A percentile compares a stretch with the other conserved stretches of the same genome.
Evolutionary conservation across 2,888 invertebrate genomes (phyloP).

Genomic region (Dryadula phaetusa): DNA sequence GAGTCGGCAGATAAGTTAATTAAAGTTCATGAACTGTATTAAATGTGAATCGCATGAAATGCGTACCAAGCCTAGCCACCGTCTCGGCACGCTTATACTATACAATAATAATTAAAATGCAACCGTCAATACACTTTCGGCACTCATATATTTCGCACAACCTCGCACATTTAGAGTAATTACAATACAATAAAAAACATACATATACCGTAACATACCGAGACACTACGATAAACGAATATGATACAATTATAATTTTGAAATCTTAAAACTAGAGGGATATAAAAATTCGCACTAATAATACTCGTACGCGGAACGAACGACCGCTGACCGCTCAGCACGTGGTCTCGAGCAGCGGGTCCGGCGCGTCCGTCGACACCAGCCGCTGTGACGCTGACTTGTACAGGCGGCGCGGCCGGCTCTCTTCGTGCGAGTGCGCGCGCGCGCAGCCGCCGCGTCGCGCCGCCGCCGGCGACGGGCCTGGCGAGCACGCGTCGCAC

Average conservation of each 20-base stretch:
- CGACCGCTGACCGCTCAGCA: conserved; percentile 54
- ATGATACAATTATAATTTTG: conserved; percentile 79
- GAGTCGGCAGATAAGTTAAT: not conserved
- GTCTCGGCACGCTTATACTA: conserved; percentile 37
- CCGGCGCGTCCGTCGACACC: conserved; percentile 55
- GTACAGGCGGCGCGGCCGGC: conserved; percentile 63
- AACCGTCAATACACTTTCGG: conserved; percentile 51
- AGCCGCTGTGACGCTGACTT: conserved; percentile 62
- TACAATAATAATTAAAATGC: conserved; percentile 51
- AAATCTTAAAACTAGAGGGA: conserved; percentile 77
- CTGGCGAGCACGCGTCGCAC: conserved; percentile 60
- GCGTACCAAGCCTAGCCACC: not conserved
- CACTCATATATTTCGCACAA: conserved; percentile 66
- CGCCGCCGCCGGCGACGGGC: conserved; percentile 49
- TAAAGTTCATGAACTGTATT: not conserved
- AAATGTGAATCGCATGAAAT: not conserved
- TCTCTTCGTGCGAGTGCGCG: conserved; percentile 62
- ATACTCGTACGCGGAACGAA: conserved; percentile 69
- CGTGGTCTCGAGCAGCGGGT: conserved; percentile 77
- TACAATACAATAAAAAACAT: conserved; percentile 65
- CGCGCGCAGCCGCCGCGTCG: conserved; percentile 53
- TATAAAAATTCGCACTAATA: conserved; percentile 81
- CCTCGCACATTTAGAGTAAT: conserved; percentile 69
- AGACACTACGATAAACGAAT: conserved; percentile 59
- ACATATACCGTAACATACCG: conserved; percentile 61